Evolutionary conservation across 2,797 vertebrate genomes (phyloP).

Genomic region (Hozukius guyotensis): DNA sequence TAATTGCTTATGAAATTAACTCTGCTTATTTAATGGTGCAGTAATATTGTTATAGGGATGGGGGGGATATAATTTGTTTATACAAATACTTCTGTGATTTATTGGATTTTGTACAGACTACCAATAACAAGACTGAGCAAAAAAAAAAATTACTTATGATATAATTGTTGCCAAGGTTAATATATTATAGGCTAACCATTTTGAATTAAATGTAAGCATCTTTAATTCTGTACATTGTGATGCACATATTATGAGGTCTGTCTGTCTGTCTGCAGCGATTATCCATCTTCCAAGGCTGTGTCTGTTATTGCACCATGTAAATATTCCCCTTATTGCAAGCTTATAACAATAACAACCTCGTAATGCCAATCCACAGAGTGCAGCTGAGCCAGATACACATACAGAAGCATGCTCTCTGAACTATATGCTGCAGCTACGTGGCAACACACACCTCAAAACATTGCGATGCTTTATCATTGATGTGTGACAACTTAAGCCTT

Average conservation of each 20-base stretch:
- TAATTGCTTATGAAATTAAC: no score
- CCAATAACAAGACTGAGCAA: no score
- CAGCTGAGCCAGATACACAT: not conserved
- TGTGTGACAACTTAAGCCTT: accelerated
- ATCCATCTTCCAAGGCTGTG: not conserved
- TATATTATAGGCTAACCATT: not conserved
- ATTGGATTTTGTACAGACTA: no score
- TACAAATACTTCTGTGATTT: no score
- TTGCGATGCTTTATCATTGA: not conserved
- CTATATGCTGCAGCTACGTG: constrained; percentile 55
- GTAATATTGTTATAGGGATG: no score
- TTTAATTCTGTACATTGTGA: not conserved
- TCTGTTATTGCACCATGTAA: not conserved
- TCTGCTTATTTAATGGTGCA: no score
- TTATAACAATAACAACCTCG: not conserved
- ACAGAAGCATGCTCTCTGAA: not conserved
- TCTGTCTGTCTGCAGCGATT: not conserved
- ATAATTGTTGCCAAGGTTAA: not conserved
- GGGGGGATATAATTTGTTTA: no score
- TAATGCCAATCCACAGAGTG: not conserved
- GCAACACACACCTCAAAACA: constrained; percentile 51
- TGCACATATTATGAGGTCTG: not conserved
- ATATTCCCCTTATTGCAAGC: not conserved
- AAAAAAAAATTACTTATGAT: not conserved
- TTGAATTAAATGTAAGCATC: not conserved